phyloP scores from a whole-genome alignment of 2,888 invertebrate species.

The Eupithecia vulgata region DNA sequence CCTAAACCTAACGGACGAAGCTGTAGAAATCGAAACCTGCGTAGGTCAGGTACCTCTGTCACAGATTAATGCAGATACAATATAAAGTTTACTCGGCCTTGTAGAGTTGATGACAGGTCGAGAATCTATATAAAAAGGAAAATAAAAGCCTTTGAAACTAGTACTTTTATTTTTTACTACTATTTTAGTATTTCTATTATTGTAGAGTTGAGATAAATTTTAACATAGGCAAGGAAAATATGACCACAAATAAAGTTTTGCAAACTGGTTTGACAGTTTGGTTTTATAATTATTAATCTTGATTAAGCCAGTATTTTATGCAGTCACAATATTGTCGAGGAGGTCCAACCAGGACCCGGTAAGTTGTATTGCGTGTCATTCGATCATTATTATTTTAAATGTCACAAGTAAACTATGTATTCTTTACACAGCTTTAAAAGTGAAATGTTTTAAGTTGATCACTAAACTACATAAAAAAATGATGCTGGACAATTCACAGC shows the following conservation, averaged over 20 bases:
- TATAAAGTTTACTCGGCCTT: not conserved
- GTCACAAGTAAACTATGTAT: not conserved
- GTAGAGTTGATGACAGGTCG: not conserved
- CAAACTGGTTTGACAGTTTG: not conserved
- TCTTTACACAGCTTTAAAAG: too few species aligned
- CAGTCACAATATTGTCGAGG: not conserved
- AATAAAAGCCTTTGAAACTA: too few species aligned
- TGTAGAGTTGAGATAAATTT: not conserved
- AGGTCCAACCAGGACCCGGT: not conserved
- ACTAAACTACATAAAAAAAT: too few species aligned
- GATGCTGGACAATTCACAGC: too few species aligned
- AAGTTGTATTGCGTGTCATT: not conserved
- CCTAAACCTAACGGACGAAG: slow-evolving; percentile 38
- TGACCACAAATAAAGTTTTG: not conserved
- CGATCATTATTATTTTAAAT: not conserved
- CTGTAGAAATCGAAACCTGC: slow-evolving; percentile 60
- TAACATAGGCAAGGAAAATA: not conserved
- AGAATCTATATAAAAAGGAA: not conserved
- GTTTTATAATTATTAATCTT: not conserved
- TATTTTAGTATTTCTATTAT: too few species aligned
- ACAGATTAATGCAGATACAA: not conserved
- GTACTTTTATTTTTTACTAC: not conserved
- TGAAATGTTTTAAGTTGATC: too few species aligned
- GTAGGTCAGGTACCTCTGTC: slow-evolving; percentile 52
- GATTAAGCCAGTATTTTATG: not conserved